Evolutionary conservation across 2,888 invertebrate species (phyloP), one percentile per base, ranked within the genome.

Genomic region (Epinotia nisella): DNA sequence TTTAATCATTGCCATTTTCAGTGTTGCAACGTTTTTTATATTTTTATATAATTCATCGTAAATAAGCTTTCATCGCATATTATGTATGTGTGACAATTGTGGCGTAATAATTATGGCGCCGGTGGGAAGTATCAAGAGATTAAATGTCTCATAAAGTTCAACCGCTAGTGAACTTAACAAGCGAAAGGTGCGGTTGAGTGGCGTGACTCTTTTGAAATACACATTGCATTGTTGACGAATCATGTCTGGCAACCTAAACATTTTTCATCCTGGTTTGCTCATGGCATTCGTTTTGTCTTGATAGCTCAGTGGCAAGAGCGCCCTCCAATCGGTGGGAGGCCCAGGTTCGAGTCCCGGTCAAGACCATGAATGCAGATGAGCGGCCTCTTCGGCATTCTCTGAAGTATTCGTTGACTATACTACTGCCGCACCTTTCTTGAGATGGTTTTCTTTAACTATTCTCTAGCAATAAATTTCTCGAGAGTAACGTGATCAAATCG

Each of bases 321-420:
- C 91, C 93, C 90, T 83, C 88, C 84, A 76, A 35, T 72, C 76
- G 86, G 88, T 85, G 90, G 92, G 90, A 91, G 89, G 78, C 88
- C 93, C 92, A 88, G 93, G 93, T 93, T 94, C 93, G 89, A 94
- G 82, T 90, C 93, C 94, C 90, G 93, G 94, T 93, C 93, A 90
- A 93, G 93, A 93, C 91, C 87, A 80, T 83, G 85, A 81, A 87
- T 91, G 90, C 84, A 82, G 77, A 78, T 81, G 85, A 84, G 85
- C 81, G 75, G 78, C 81, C 82, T 84, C 84, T 82, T 79, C 76
- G 45, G 39, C 55, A 61, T 68, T 59, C 62, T 55, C 70, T 49
- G 39, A 61, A 72, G 70, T 56, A 75, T 75, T 75, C 76, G 76
- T 76, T 76, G 75, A 75, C 74, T 77, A 81, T 81, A 80, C 81